Evolutionary conservation across 2,113 vertebrate species (phyloP).

Genomic region (Melanerpes formicivorus): DNA sequence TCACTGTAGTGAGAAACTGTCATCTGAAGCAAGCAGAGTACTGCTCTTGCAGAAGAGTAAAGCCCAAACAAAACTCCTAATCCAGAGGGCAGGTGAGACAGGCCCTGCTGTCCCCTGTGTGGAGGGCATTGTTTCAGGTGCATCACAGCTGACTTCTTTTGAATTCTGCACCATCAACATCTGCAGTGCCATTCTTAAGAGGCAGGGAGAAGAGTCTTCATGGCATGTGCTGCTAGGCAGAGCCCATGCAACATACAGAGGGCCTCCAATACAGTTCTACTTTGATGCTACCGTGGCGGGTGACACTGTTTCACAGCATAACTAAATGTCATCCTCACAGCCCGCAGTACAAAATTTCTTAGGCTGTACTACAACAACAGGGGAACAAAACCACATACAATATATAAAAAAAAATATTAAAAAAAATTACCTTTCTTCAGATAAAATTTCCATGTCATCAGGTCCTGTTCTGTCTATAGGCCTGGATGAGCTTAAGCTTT

Average conservation of each 20-base stretch:
- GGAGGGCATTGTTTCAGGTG: neutral
- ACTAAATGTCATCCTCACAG: neutral
- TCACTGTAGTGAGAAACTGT: neutral
- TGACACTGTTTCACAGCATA: neutral
- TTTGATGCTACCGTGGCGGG: neutral
- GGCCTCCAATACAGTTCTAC: neutral
- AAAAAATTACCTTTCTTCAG: slow-evolving; percentile 79
- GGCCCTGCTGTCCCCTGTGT: neutral
- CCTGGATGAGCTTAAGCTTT: slow-evolving; percentile 69
- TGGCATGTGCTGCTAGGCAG: neutral
- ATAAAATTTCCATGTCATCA: slow-evolving; percentile 75
- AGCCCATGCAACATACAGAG: neutral
- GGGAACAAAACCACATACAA: neutral
- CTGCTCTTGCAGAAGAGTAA: neutral
- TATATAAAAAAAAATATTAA: neutral
- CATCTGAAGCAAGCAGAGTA: neutral
- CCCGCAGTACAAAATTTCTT: neutral
- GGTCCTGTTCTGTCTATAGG: slow-evolving; percentile 64
- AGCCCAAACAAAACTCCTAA: neutral
- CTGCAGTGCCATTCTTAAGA: neutral
- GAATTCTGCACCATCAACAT: neutral
- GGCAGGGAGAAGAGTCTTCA: neutral
- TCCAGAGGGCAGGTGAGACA: neutral
- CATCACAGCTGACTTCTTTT: neutral
- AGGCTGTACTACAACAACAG: neutral